phyloP scores from a whole-genome alignment of 2,113 vertebrate species.

The Neoarius graeffei region DNA sequence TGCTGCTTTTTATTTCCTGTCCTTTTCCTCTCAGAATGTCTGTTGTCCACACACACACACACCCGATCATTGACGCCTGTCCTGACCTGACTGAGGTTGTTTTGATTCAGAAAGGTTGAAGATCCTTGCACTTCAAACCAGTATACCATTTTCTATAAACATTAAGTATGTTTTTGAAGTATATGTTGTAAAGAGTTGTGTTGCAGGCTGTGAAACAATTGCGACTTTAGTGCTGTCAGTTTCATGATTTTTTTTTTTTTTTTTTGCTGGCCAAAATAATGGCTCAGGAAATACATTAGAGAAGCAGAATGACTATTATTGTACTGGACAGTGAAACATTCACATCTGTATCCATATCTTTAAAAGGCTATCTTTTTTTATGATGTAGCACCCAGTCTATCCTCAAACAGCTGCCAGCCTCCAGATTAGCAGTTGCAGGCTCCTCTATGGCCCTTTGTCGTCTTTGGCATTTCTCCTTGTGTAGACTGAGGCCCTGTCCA shows the following conservation, averaged over 20 bases:
- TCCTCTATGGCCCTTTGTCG: constrained; percentile 27
- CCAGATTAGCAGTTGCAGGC: constrained; percentile 46
- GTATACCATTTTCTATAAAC: neutral
- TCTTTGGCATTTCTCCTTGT: constrained; percentile 27
- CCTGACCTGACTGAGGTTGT: constrained; percentile 46
- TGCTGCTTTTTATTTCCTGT: constrained; percentile 43
- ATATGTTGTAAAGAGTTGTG: neutral
- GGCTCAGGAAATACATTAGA: neutral
- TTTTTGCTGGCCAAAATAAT: neutral
- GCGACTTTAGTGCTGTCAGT: neutral
- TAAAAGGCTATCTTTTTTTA: constrained; percentile 42
- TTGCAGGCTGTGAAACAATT: neutral
- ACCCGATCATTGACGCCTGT: constrained; percentile 17
- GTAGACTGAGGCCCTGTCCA: too few species aligned
- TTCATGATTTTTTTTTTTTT: neutral
- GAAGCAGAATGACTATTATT: neutral
- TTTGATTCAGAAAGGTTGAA: constrained; percentile 4
- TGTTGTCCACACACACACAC: neutral
- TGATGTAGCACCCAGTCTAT: constrained; percentile 37
- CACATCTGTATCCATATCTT: constrained; percentile 44
- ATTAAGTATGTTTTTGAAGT: neutral
- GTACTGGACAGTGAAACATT: constrained; percentile 2
- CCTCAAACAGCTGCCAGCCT: constrained; percentile 23
- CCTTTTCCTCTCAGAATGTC: constrained; percentile 48
- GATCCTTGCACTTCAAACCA: neutral